Evolutionary conservation across 2,888 invertebrate species (phyloP).

Genomic region (Lottia scabra): DNA sequence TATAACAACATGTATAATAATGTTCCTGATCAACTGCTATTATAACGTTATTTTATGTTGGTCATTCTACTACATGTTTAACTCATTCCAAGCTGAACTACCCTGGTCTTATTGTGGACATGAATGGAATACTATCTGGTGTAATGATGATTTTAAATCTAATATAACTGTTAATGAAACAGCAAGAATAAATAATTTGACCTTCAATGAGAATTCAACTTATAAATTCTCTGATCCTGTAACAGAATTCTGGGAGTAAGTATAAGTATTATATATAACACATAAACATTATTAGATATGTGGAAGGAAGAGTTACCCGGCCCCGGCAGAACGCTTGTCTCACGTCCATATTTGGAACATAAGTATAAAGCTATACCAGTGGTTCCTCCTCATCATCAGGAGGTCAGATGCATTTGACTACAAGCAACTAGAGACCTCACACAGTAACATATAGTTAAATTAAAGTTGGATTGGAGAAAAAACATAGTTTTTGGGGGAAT

Average conservation of each 20-base stretch:
- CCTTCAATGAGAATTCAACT: slow-evolving; percentile 15
- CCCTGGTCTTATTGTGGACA: slow-evolving; percentile 73
- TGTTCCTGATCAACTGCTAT: slow-evolving; percentile 73
- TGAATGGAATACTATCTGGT: slow-evolving; percentile 71
- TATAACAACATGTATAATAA: slow-evolving; percentile 71
- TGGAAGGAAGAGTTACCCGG: no score
- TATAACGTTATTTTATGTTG: slow-evolving; percentile 73
- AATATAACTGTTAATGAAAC: slow-evolving; percentile 25
- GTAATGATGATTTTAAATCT: slow-evolving; percentile 35
- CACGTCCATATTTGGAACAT: no score
- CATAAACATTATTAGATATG: no score
- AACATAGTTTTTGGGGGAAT: no score
- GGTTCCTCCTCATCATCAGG: no score
- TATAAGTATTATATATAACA: slow-evolving; percentile 4
- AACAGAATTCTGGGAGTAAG: slow-evolving; percentile 73
- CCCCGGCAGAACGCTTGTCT: no score
- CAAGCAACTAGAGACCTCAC: no score
- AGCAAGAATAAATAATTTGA: slow-evolving; percentile 2
- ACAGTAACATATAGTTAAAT: no score
- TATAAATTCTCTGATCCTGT: slow-evolving; percentile 67
- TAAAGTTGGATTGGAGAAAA: no score
- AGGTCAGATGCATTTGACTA: no score
- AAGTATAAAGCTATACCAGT: no score
- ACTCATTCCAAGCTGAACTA: slow-evolving; percentile 69
- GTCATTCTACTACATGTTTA: slow-evolving; percentile 70